These are phyloP conservation scores for Nomada hirtipes DNA, from an alignment of 2,888 invertebrate genomes.

Conservation along the genomic window DNA sequence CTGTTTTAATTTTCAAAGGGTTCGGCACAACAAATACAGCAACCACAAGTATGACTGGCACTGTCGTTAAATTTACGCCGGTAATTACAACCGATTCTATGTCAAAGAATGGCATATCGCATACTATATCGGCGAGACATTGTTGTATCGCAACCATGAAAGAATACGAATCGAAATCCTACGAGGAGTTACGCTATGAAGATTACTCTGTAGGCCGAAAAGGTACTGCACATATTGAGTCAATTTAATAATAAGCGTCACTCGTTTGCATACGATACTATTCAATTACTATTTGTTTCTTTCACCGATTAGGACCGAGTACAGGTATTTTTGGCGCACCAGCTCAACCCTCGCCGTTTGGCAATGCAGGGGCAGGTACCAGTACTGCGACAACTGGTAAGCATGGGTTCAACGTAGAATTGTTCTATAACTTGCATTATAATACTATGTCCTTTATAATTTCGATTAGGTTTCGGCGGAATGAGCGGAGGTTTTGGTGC, in stretches of 20 bases:
- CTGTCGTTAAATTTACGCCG: constrained; percentile 94
- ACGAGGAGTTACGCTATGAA: constrained; percentile 97
- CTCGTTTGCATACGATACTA: background rate
- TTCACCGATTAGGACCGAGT: constrained; percentile 71
- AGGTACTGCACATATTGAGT: constrained; percentile 84
- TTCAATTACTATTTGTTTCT: background rate
- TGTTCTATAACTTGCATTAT: constrained; percentile 11
- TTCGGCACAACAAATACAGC: constrained; percentile 78
- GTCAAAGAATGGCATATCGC: constrained; percentile 93
- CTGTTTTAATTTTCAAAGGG: constrained; percentile 61
- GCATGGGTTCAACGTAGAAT: constrained; percentile 14
- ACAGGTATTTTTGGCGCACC: constrained; percentile 85
- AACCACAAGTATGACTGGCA: constrained; percentile 87
- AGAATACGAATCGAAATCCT: constrained; percentile 97
- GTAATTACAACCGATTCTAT: constrained; percentile 96
- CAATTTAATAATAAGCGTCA: background rate
- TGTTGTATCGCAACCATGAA: constrained; percentile 99
- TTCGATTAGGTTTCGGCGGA: constrained; percentile 85
- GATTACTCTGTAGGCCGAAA: constrained; percentile 97
- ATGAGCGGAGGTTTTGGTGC: constrained; percentile 85
- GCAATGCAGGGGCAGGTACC: constrained; percentile 76
- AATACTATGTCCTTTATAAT: background rate
- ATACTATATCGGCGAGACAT: constrained; percentile 95
- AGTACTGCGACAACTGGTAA: constrained; percentile 83
- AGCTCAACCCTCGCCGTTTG: constrained; percentile 85